These are phyloP conservation scores for Fistularia tabacaria DNA, from an alignment of 2,797 vertebrate genomes.

Conservation along the genomic window DNA sequence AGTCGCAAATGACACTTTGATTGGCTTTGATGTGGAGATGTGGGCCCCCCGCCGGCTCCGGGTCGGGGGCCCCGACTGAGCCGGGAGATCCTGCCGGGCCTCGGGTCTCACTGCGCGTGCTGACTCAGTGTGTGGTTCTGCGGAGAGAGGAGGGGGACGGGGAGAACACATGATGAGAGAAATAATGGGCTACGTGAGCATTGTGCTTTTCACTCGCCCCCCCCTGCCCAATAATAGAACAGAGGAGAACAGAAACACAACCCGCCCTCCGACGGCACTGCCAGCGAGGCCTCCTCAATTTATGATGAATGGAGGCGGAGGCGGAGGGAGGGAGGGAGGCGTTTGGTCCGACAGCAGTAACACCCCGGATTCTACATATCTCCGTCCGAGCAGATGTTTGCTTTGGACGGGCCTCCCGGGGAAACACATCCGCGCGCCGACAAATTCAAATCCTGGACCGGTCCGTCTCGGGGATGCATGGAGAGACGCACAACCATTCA, in stretches of 20 bases:
- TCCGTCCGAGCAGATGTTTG: too few relatives aligned
- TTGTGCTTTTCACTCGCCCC: constrained; percentile 82
- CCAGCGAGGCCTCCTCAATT: constrained; percentile 48
- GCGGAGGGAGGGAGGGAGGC: not conserved
- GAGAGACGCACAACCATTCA: too few relatives aligned
- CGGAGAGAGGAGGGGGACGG: constrained; percentile 79
- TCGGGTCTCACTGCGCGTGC: constrained; percentile 96
- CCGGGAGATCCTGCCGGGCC: constrained; percentile 91
- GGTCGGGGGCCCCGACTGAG: constrained; percentile 94
- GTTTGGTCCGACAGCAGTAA: too few relatives aligned
- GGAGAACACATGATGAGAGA: constrained; percentile 95
- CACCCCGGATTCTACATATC: too few relatives aligned
- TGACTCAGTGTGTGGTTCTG: constrained; percentile 99
- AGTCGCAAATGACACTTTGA: constrained; percentile 99
- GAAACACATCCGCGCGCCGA: too few relatives aligned
- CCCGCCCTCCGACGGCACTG: constrained; percentile 48
- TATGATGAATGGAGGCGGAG: constrained; percentile 26
- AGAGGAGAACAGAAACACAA: constrained; percentile 57
- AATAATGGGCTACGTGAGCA: constrained; percentile 91
- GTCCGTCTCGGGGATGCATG: too few relatives aligned
- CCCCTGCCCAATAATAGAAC: constrained; percentile 40
- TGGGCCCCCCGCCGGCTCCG: constrained; percentile 93
- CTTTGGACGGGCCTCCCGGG: too few relatives aligned
- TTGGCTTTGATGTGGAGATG: constrained; percentile 99
- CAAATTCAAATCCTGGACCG: too few relatives aligned